Base-by-base conservation (phyloP, 2,113 vertebrate genomes). In the Pollimyrus isidori region DNA sequence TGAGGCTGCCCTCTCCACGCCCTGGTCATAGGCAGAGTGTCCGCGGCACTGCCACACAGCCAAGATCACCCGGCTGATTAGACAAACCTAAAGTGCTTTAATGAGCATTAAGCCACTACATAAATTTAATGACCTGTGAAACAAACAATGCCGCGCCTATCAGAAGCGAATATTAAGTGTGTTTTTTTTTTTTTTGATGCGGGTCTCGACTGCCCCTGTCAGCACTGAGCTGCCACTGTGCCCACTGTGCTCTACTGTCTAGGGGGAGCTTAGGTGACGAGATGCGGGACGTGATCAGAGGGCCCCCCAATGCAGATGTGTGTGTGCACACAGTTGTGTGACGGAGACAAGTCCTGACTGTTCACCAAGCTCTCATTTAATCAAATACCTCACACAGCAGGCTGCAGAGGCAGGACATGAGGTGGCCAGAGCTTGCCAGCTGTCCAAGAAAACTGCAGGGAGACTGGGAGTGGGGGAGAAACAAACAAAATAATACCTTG, bases 51-150 rank as follows among this genome's bases (percentile, higher is more conserved):
- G 13, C 86, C 53, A 17, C 89, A 48, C 49, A 69, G 84, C 88
- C 83, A 86, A 53, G 45, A 85, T 91, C 62, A 90, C 88, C 88
- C 89, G 88, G 88, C 88, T 90, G 80, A 89, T 91, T 62, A 90
- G 48, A 93, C 92, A 90, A 92, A 92, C 92, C 92, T 94, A 94
- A 93, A 93, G 92, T 91, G 83, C 58, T 85, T 53, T 95, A 95
- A 95, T 95, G 95, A 96, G 95, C 94, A 95, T 94, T 95, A 95
- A 94, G 92, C 94, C 94, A 94, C 93, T 92, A 94, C 94, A 95
- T 95, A 94, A 95, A 95, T 94, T 93, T 96, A 96, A 96, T 95
- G 94, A 95, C 95, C 95, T 95, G 94, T 96, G 95, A 95, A 96
- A 95, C 93, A 94, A 96, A 95, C 94, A 95, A 92, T 91, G 92